Evolutionary conservation across 1,140 invertebrate genomes (phyloP).

Genomic region (Teleogryllus occipitalis): DNA sequence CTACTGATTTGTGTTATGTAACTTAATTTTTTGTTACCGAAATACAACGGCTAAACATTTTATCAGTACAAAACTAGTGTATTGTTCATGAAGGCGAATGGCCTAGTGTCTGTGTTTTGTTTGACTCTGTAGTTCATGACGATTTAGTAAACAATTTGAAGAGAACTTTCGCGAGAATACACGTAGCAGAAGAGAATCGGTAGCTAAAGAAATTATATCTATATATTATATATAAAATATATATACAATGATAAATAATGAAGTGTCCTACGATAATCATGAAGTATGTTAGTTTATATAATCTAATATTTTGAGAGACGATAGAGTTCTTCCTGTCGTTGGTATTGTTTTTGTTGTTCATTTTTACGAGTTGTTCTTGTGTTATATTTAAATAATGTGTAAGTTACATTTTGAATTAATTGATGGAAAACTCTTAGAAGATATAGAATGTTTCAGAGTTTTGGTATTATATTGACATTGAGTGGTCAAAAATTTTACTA

Average conservation of each 20-base stretch:
- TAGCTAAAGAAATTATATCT: constrained; percentile 22
- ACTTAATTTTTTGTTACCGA: background rate
- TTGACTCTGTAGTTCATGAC: constrained; percentile 18
- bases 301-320: constrained; percentile 12
- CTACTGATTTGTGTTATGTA: background rate
- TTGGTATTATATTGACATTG: background rate
- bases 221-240: constrained; percentile 21
- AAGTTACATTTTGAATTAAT: background rate
- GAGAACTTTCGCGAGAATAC: constrained; percentile 10
- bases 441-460: background rate
- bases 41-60: constrained; percentile 15
- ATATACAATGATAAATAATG: constrained; percentile 20
- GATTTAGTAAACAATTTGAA: constrained; percentile 20
- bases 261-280: constrained; percentile 22
- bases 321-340: constrained; percentile 1
- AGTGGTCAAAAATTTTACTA: background rate
- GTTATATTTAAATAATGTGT: constrained; percentile 2
- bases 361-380: background rate
- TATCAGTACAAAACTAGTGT: constrained; percentile 16
- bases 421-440: background rate
- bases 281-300: constrained; percentile 20
- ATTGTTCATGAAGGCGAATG: constrained; percentile 13
- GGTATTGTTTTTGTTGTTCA: constrained; percentile 1
- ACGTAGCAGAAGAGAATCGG: constrained; percentile 20
- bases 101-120: constrained; percentile 20